Conservation (phyloP, 1,140 invertebrate species). For the Micrasema minimum region DNA sequence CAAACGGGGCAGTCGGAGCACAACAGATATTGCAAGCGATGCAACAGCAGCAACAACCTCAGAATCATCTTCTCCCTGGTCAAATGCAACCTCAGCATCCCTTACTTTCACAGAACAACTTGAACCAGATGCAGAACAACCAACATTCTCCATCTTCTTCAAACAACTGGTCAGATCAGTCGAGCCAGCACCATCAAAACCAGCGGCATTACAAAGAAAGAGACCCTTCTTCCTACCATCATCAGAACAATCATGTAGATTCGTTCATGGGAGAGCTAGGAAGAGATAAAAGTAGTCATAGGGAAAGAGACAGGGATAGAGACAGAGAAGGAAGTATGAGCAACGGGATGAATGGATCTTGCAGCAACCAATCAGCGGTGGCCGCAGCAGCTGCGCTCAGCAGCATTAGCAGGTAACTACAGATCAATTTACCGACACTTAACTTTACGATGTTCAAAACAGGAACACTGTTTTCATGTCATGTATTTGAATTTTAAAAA, state of each 20-base stretch:
- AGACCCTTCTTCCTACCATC: constrained; percentile 59
- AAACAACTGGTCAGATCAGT: constrained; percentile 50
- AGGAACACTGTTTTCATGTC: too few species aligned
- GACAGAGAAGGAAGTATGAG: constrained; percentile 56
- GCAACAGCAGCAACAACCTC: constrained; percentile 63
- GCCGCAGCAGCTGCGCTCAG: constrained; percentile 58
- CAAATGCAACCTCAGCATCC: constrained; percentile 60
- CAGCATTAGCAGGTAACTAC: constrained; percentile 64
- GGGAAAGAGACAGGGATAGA: constrained; percentile 63
- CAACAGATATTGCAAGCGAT: constrained; percentile 73
- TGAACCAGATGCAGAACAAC: constrained; percentile 38
- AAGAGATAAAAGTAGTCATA: constrained; percentile 48
- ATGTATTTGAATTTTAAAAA: too few species aligned
- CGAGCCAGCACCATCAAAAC: constrained; percentile 55
- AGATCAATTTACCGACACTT: not conserved
- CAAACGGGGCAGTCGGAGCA: constrained; percentile 73
- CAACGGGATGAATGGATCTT: constrained; percentile 52
- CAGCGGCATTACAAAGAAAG: constrained; percentile 65
- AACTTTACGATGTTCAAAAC: too few species aligned
- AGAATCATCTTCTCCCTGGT: constrained; percentile 55
- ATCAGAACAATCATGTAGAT: constrained; percentile 56
- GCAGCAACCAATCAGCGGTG: constrained; percentile 45
- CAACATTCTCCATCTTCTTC: constrained; percentile 54
- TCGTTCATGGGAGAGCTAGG: constrained; percentile 45
- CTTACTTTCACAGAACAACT: constrained; percentile 11